Conservation (phyloP, 2,888 invertebrate species). For the Gnatocerus cornutus region DNA sequence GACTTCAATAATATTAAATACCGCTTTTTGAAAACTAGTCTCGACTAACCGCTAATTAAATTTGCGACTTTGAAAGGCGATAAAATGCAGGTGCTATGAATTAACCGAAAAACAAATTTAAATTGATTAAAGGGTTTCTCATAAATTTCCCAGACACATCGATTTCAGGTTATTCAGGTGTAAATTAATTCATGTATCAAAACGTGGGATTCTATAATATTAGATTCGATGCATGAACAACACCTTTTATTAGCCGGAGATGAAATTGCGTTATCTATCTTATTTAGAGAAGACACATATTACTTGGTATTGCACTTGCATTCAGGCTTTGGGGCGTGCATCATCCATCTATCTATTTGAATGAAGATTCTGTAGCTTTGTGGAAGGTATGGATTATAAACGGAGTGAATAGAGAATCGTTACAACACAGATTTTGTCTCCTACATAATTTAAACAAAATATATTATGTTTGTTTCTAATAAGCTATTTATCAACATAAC, state of each 20-base stretch:
- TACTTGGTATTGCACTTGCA: conserved; percentile 24
- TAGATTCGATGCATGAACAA: conserved; percentile 6
- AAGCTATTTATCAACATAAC: no score
- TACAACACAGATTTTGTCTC: no score
- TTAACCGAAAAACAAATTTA: conserved; percentile 19
- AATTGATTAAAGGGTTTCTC: conserved; percentile 1
- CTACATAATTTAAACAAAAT: no score
- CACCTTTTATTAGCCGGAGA: not conserved
- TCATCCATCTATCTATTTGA: conserved; percentile 35
- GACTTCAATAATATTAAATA: conserved; percentile 34
- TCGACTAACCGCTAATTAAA: conserved; percentile 37
- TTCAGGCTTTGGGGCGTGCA: conserved; percentile 5
- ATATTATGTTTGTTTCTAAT: no score
- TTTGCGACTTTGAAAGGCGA: conserved; percentile 10
- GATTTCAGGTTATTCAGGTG: not conserved
- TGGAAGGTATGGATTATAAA: not conserved
- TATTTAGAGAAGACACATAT: conserved; percentile 29
- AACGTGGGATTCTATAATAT: conserved; percentile 1
- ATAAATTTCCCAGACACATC: conserved; percentile 1
- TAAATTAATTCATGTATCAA: conserved; percentile 10
- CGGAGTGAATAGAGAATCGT: not conserved
- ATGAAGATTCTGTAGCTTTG: conserved; percentile 11
- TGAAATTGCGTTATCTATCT: conserved; percentile 30
- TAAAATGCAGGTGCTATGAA: conserved; percentile 22
- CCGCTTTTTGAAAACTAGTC: conserved; percentile 25